Evolutionary conservation across 2,888 invertebrate species (phyloP).

Genomic region (Chalcosyrphus nemorum): DNA sequence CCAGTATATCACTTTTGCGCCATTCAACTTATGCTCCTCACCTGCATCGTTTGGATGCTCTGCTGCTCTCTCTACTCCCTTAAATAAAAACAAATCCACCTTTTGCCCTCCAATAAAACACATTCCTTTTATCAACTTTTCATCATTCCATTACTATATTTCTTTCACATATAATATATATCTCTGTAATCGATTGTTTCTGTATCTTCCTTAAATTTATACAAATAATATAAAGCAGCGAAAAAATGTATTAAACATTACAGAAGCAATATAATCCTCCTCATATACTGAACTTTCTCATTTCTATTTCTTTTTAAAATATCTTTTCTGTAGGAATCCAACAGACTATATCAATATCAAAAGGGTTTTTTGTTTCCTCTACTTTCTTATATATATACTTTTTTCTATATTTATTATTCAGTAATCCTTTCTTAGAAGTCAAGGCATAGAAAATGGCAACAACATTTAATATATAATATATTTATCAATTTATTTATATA

Average conservation of each 20-base stretch:
- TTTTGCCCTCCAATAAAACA: slow-evolving; percentile 16
- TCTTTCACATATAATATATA: slow-evolving; percentile 30
- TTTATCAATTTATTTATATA: slow-evolving; percentile 15
- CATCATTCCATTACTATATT: slow-evolving; percentile 46
- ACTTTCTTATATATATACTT: background rate
- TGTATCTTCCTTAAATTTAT: slow-evolving; percentile 35
- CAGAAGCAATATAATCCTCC: slow-evolving; percentile 47
- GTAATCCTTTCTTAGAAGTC: slow-evolving; percentile 56
- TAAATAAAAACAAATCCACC: background rate
- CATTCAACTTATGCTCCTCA: too few species aligned
- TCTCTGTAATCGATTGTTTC: slow-evolving; percentile 50
- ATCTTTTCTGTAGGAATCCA: slow-evolving; percentile 45
- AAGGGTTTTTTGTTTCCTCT: background rate
- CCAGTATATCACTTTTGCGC: too few species aligned
- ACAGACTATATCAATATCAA: slow-evolving; percentile 24
- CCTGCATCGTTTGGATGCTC: too few species aligned
- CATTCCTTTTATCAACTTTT: slow-evolving; percentile 20
- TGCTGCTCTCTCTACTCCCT: too few species aligned
- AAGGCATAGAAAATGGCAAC: slow-evolving; percentile 71
- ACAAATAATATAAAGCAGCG: slow-evolving; percentile 59
- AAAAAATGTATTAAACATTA: slow-evolving; percentile 6
- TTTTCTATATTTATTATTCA: slow-evolving; percentile 13
- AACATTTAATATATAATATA: slow-evolving; percentile 67
- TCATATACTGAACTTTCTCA: slow-evolving; percentile 1
- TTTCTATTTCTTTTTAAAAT: slow-evolving; percentile 25